These are phyloP conservation scores for Scaptodrosophila latifasciaeformis DNA, from an alignment of 2,888 invertebrate genomes.

Conservation along the genomic window DNA sequence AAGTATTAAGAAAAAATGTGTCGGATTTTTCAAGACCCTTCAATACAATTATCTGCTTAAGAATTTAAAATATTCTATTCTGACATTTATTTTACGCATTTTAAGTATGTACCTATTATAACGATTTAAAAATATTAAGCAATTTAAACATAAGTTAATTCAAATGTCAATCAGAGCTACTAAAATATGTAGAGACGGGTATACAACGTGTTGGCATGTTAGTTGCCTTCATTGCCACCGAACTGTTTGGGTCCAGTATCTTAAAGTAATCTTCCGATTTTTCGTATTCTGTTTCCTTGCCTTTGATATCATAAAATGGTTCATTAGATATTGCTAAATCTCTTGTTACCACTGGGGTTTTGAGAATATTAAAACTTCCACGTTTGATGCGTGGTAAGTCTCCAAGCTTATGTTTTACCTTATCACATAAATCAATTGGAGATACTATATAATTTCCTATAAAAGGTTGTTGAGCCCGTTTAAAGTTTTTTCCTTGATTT, in stretches of 20 bases:
- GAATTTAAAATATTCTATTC: too few species aligned
- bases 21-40: too few species aligned
- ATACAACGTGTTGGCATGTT: background rate
- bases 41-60: too few species aligned
- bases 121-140: too few species aligned
- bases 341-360: background rate
- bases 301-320: background rate
- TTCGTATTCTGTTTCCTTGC: background rate
- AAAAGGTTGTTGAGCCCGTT: background rate
- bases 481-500: too few species aligned
- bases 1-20: too few species aligned
- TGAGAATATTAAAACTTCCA: background rate
- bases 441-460: conserved; percentile 12
- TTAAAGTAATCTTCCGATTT: background rate
- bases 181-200: background rate
- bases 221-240: background rate
- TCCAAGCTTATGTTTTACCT: background rate
- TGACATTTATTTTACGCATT: too few species aligned
- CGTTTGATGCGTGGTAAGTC: background rate
- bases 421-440: conserved; percentile 5
- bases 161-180: background rate
- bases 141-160: background rate
- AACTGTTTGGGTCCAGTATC: background rate
- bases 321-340: background rate
- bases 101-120: too few species aligned